phyloP scores from a whole-genome alignment of 2,113 vertebrate species.

The human (Homo sapiens) region DNA sequence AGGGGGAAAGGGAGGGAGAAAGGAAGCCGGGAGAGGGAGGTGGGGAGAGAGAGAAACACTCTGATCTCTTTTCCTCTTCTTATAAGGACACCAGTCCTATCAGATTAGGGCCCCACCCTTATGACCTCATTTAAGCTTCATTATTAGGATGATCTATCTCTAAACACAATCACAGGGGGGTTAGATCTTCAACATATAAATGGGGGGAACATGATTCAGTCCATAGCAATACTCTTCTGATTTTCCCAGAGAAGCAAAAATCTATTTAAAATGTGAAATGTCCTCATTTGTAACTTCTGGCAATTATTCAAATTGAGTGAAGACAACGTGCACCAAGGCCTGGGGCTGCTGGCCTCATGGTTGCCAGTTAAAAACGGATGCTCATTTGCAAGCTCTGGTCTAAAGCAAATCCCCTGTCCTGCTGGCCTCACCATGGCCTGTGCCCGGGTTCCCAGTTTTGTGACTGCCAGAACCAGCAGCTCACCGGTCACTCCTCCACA shows the following conservation, averaged over 20 bases:
- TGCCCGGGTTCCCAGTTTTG: background rate
- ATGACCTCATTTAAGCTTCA: background rate
- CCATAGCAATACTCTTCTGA: background rate
- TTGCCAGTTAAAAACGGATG: rapidly evolving
- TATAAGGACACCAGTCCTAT: background rate
- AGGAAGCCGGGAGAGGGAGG: background rate
- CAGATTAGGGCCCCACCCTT: background rate
- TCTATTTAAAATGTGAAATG: background rate
- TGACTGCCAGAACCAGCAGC: background rate
- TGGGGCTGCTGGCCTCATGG: too few species aligned
- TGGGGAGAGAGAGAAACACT: too few species aligned
- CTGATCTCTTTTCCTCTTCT: background rate
- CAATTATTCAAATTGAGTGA: background rate
- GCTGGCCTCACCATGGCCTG: too few species aligned
- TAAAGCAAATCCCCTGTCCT: background rate
- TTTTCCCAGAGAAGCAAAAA: background rate
- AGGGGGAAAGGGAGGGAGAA: background rate
- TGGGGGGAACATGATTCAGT: background rate
- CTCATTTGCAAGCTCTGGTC: rapidly evolving
- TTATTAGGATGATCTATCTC: background rate
- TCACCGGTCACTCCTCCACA: background rate
- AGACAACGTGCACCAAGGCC: background rate
- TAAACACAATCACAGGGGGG: background rate
- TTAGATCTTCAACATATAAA: background rate
- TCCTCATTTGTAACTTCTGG: background rate